These are phyloP conservation scores for Drosophila demipolita DNA, from an alignment of 2,888 invertebrate species.

Conservation along the genomic window DNA sequence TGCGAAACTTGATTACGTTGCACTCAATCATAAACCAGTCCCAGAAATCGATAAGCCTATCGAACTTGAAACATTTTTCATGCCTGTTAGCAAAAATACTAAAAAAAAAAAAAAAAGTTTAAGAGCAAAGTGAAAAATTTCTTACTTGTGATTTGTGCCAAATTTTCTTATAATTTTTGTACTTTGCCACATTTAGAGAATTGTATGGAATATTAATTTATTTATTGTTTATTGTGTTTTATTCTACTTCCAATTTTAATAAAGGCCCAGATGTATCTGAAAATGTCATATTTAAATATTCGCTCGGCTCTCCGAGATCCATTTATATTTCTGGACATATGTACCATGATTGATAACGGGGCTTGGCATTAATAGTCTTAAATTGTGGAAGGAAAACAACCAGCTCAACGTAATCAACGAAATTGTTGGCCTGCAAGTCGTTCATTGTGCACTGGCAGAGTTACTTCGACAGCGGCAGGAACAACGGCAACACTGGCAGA, in stretches of 20 bases:
- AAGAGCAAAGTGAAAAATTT: not conserved
- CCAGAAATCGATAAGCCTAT: too few relatives aligned
- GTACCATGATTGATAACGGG: not conserved
- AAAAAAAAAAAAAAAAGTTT: too few relatives aligned
- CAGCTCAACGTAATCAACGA: constrained; percentile 1
- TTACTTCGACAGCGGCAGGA: not conserved
- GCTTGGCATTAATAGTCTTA: not conserved
- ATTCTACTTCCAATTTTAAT: not conserved
- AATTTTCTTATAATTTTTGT: not conserved
- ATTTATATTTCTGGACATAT: not conserved
- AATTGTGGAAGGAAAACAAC: not conserved
- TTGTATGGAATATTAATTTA: not conserved
- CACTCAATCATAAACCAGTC: not conserved
- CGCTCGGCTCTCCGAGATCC: not conserved
- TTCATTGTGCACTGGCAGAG: not conserved
- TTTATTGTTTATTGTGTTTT: not conserved
- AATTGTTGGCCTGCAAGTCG: constrained; percentile 1
- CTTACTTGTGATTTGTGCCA: not conserved
- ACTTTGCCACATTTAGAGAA: not conserved
- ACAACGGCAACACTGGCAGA: constrained; percentile 11
- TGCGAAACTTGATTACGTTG: not conserved
- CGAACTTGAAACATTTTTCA: too few relatives aligned
- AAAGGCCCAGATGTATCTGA: not conserved
- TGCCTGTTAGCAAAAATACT: too few relatives aligned
- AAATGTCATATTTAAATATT: not conserved